These are phyloP conservation scores for Stenchaetothrips biformis DNA, from an alignment of 2,888 invertebrate species.

Conservation along the genomic window DNA sequence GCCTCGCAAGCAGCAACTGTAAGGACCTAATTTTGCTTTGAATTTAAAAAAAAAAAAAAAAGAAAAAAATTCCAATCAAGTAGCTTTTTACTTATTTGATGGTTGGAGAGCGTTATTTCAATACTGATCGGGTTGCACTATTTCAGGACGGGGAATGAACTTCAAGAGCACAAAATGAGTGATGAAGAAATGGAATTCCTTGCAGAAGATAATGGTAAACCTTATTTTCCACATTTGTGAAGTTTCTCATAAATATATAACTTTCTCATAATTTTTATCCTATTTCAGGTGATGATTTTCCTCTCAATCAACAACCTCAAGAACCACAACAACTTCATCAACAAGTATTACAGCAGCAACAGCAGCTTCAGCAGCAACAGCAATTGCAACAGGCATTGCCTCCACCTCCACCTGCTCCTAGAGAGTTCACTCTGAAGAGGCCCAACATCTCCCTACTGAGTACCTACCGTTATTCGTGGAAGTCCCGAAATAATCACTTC, in stretches of 20 bases:
- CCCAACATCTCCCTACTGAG: constrained; percentile 54
- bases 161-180: constrained; percentile 49
- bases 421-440: constrained; percentile 35
- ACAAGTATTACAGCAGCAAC: constrained; percentile 23
- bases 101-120: not conserved
- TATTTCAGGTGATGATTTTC: not conserved
- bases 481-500: constrained; percentile 70
- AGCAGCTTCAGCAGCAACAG: not conserved
- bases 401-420: not conserved
- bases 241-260: too few species aligned
- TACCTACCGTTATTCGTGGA: constrained; percentile 64
- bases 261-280: too few species aligned
- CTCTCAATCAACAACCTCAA: not conserved
- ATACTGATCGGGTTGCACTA: too few species aligned
- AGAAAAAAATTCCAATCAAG: not conserved
- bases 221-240: too few species aligned
- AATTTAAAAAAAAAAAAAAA: not conserved
- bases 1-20: constrained; percentile 85
- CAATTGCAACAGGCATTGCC: not conserved
- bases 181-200: constrained; percentile 59
- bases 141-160: constrained; percentile 52
- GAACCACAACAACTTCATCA: not conserved
- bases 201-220: constrained; percentile 50
- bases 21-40: constrained; percentile 49
- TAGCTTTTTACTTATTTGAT: not conserved